Conservation (phyloP, 2,888 invertebrate species). For the Diogma glabrata region DNA sequence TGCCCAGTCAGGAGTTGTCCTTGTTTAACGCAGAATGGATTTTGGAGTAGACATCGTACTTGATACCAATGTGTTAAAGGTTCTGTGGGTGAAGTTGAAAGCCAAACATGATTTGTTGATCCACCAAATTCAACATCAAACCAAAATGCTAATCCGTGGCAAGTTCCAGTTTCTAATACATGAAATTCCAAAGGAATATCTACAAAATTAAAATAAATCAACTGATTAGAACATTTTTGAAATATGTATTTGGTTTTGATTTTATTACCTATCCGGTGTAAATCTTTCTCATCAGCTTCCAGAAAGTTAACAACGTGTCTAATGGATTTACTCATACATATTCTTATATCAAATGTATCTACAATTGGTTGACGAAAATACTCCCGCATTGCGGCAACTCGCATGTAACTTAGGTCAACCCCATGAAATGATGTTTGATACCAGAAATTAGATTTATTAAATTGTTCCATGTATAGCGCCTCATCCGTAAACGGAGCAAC, state of each 20-base stretch:
- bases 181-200: constrained; percentile 92
- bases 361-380: constrained; percentile 97
- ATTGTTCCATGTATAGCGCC: constrained; percentile 94
- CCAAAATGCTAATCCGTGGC: constrained; percentile 98
- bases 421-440: constrained; percentile 97
- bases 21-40: constrained; percentile 87
- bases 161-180: constrained; percentile 81
- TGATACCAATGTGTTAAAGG: constrained; percentile 99
- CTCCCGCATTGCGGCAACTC: constrained; percentile 89
- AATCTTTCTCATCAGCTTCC: constrained; percentile 81
- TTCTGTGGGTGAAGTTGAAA: constrained; percentile 95
- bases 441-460: constrained; percentile 98
- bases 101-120: constrained; percentile 80
- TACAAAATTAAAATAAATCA: constrained; percentile 28
- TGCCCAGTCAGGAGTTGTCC: constrained; percentile 83
- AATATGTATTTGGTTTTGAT: constrained; percentile 11
- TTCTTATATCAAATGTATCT: constrained; percentile 95
- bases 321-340: constrained; percentile 89
- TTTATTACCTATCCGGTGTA: constrained; percentile 67
- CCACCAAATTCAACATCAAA: constrained; percentile 97
- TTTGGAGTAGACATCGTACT: constrained; percentile 87
- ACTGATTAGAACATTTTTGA: neutral
- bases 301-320: constrained; percentile 90
- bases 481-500: constrained; percentile 98
- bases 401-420: constrained; percentile 83